phyloP scores from a whole-genome alignment of 1,140 invertebrate genomes.

The Neodiprion fabricii region DNA sequence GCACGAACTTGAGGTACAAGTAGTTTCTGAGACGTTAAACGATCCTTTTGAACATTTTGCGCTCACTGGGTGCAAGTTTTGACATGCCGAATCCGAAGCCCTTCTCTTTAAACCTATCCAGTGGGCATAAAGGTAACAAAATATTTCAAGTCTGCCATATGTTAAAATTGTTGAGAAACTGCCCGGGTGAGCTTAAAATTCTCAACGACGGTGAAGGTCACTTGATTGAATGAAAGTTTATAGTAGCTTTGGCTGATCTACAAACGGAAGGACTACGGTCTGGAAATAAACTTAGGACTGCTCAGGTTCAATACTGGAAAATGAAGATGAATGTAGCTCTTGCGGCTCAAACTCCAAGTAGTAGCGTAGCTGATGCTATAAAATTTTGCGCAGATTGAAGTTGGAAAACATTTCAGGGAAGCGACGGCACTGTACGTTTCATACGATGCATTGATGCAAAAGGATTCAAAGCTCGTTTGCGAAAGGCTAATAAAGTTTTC shows the following conservation, averaged over 20 bases:
- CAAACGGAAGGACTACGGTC: constrained; percentile 37
- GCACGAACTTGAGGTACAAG: constrained; percentile 16
- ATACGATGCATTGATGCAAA: constrained; percentile 29
- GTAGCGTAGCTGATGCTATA: constrained; percentile 40
- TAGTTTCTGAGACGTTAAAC: constrained; percentile 20
- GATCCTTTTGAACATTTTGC: constrained; percentile 17
- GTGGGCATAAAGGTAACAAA: constrained; percentile 24
- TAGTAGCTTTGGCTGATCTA: constrained; percentile 32
- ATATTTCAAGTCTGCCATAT: constrained; percentile 37
- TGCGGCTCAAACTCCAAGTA: constrained; percentile 38
- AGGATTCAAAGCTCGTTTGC: constrained; percentile 26
- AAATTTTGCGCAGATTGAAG: constrained; percentile 28
- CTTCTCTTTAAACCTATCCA: constrained; percentile 41
- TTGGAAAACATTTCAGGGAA: constrained; percentile 7
- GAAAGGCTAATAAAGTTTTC: constrained; percentile 21
- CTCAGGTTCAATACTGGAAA: constrained; percentile 49
- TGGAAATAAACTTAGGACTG: constrained; percentile 38
- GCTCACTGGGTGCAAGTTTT: constrained; percentile 34
- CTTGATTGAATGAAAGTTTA: constrained; percentile 32
- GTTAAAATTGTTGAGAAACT: constrained; percentile 38
- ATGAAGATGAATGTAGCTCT: constrained; percentile 35
- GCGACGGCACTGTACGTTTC: constrained; percentile 21
- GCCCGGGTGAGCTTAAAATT: constrained; percentile 30
- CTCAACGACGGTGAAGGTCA: constrained; percentile 20
- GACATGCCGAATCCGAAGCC: constrained; percentile 31